Evolutionary conservation across 2,888 invertebrate genomes (phyloP).

Genomic region (Sylvicola cinctus): DNA sequence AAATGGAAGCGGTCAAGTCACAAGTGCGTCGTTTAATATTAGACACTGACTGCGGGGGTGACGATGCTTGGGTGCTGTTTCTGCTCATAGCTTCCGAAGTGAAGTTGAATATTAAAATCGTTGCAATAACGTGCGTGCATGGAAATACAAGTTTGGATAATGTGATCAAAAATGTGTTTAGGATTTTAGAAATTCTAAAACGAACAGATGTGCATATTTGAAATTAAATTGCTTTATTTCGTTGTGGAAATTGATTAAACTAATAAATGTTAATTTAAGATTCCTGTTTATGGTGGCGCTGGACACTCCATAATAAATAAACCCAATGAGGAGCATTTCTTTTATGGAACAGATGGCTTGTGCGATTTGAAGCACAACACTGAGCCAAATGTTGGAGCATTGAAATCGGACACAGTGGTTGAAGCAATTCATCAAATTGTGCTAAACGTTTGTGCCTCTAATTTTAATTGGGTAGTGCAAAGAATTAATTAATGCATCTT

Average conservation of each 20-base stretch:
- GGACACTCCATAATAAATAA: conserved; percentile 17
- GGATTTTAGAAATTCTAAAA: conserved; percentile 36
- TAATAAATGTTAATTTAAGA: conserved; percentile 25
- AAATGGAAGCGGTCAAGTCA: no score
- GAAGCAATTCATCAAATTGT: conserved; percentile 36
- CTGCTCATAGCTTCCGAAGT: conserved; percentile 31
- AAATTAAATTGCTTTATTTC: conserved; percentile 1
- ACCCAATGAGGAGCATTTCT: conserved; percentile 20
- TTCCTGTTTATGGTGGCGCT: conserved; percentile 49
- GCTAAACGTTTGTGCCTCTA: no score
- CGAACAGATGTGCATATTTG: conserved; percentile 33
- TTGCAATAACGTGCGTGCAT: conserved; percentile 51
- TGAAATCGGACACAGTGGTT: conserved; percentile 35
- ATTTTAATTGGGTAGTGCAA: no score
- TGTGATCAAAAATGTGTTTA: conserved; percentile 45
- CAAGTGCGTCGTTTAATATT: no score
- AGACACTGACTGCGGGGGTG: conserved; percentile 25
- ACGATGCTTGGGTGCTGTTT: conserved; percentile 41
- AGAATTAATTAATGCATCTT: no score
- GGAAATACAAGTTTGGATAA: conserved; percentile 54
- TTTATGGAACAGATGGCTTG: conserved; percentile 49
- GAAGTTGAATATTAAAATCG: conserved; percentile 16
- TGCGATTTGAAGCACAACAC: conserved; percentile 35
- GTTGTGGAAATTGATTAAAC: background rate
- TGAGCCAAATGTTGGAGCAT: conserved; percentile 24